A percentile compares a stretch with the other conserved stretches of the same genome.
phyloP scores from a whole-genome alignment of 2,797 vertebrate genomes.

The Crenuchus spilurus region DNA sequence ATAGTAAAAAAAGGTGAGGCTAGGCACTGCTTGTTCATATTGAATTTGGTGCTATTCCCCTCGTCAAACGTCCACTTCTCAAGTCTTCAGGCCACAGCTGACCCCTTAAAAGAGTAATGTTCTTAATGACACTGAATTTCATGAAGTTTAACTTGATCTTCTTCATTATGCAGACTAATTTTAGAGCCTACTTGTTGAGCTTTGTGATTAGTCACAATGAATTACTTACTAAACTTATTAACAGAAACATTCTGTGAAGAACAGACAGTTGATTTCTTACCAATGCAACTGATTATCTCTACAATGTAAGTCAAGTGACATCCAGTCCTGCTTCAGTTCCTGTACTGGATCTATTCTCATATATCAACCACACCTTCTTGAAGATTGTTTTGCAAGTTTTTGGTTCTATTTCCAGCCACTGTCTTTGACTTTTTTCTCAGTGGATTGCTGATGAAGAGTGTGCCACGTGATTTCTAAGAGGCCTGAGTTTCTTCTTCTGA shows the following conservation, averaged over 20 bases:
- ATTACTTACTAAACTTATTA: not conserved
- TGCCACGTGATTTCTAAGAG: constrained; percentile 70
- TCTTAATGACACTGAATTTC: too few species aligned
- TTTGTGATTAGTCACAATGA: not conserved
- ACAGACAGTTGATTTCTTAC: not conserved
- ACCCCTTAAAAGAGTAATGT: too few species aligned
- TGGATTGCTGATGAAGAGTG: constrained; percentile 73
- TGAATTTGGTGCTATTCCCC: too few species aligned
- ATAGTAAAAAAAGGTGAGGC: too few species aligned
- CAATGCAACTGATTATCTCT: not conserved
- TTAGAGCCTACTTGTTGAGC: not conserved
- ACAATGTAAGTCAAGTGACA: not conserved
- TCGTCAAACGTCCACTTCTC: too few species aligned
- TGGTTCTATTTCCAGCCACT: constrained; percentile 21
- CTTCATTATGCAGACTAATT: not conserved
- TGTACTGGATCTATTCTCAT: not conserved
- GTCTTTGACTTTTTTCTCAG: constrained; percentile 68
- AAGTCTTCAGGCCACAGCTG: too few species aligned
- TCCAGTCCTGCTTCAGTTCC: not conserved
- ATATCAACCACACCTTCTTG: constrained; percentile 20
- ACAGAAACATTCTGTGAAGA: not conserved
- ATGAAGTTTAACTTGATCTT: not conserved
- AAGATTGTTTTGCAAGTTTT: constrained; percentile 22
- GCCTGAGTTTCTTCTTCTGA: constrained; percentile 75
- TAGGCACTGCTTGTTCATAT: too few species aligned